Conservation (phyloP, 2,113 vertebrate genomes). For the Sardina pilchardus region DNA sequence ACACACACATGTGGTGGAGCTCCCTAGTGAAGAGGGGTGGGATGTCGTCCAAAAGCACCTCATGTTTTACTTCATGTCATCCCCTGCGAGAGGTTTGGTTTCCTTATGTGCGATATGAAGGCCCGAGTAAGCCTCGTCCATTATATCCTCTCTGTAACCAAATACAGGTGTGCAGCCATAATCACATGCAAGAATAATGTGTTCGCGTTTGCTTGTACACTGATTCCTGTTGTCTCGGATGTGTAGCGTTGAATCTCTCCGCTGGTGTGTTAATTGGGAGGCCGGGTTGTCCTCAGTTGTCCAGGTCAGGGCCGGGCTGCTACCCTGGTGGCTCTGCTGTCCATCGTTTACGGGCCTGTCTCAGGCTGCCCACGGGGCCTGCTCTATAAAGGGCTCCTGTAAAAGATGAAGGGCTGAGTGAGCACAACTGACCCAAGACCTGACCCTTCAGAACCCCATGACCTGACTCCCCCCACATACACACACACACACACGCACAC, state of each 20-base stretch:
- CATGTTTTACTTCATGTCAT: not conserved
- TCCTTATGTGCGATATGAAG: not conserved
- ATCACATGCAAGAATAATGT: not conserved
- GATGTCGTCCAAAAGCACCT: constrained; percentile 4
- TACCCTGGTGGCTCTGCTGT: constrained; percentile 22
- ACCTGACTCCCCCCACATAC: not conserved
- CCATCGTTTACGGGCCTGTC: constrained; percentile 52
- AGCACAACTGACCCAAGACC: not conserved
- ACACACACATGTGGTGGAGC: not conserved
- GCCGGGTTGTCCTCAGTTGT: not conserved
- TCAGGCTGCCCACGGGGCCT: constrained; percentile 42
- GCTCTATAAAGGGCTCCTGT: constrained; percentile 33
- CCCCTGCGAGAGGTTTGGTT: not conserved
- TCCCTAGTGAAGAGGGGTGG: not conserved
- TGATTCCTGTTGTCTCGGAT: not conserved
- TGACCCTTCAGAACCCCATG: not conserved
- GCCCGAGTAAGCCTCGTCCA: not conserved
- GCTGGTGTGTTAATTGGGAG: not conserved
- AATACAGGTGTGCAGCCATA: not conserved
- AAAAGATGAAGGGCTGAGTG: constrained; percentile 34
- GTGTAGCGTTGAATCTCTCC: not conserved
- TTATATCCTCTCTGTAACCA: not conserved
- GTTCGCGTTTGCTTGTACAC: not conserved
- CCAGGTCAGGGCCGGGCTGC: not conserved
- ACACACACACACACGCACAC: not conserved